These are phyloP conservation scores for Monopterus albus DNA, from an alignment of 2,113 vertebrate genomes.

Conservation along the genomic window DNA sequence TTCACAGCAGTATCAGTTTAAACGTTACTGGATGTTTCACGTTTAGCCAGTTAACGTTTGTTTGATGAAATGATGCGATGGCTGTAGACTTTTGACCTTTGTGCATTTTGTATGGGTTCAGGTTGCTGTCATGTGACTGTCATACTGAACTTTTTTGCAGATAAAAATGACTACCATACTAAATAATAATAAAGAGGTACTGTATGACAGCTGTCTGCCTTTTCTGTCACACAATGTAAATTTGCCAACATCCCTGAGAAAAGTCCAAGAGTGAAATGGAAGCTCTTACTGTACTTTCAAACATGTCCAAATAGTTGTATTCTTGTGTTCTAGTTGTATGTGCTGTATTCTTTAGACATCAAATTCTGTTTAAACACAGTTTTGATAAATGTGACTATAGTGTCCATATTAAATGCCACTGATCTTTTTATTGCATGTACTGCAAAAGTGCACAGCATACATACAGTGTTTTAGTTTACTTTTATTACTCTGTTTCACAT, in stretches of 20 bases:
- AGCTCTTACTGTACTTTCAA: neutral
- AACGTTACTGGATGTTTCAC: neutral
- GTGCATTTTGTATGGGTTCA: neutral
- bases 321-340: too few species aligned
- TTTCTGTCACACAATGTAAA: neutral
- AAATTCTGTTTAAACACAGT: neutral
- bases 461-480: neutral
- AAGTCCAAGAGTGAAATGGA: neutral
- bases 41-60: conserved; percentile 1
- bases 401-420: neutral
- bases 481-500: neutral
- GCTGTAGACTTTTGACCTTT: neutral
- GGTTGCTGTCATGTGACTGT: neutral
- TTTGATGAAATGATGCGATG: neutral
- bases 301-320: neutral
- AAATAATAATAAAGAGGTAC: neutral
- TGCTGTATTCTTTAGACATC: neutral
- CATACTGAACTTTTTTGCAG: neutral
- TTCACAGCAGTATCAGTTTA: conserved; percentile 1
- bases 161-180: neutral
- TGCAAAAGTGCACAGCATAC: too few species aligned
- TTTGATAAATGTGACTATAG: neutral
- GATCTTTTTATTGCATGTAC: too few species aligned
- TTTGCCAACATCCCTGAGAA: neutral
- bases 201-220: neutral